Evolutionary conservation across 2,113 vertebrate genomes (phyloP).

Genomic region (Oriolus oriolus): DNA sequence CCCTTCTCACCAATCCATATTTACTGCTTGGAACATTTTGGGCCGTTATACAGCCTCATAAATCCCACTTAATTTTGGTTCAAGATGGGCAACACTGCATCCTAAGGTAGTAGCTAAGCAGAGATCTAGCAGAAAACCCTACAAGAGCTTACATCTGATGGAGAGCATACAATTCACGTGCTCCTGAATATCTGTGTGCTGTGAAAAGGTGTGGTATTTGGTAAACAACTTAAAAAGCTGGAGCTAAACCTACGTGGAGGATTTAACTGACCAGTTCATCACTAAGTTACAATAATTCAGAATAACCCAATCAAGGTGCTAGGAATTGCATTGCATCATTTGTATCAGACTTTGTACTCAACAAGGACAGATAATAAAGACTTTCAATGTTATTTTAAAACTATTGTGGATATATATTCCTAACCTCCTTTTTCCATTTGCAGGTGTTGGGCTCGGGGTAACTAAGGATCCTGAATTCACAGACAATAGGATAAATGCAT

Average conservation of each 20-base stretch:
- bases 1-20: not conserved
- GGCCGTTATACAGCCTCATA: not conserved
- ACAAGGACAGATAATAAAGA: not conserved
- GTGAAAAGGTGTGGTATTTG: not conserved
- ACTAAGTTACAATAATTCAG: not conserved
- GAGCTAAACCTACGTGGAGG: not conserved
- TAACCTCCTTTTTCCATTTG: not conserved
- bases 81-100: not conserved
- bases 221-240: not conserved
- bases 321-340: not conserved
- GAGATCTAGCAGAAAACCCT: not conserved
- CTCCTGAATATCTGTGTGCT: not conserved
- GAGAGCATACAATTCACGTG: not conserved
- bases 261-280: not conserved
- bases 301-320: not conserved
- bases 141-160: not conserved
- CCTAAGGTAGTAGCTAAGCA: not conserved
- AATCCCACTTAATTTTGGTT: constrained; percentile 9
- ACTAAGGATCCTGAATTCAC: not conserved
- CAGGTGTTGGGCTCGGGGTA: not conserved
- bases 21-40: constrained; percentile 15
- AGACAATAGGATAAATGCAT: not conserved
- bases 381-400: not conserved
- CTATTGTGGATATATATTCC: not conserved
- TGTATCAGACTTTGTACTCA: not conserved